Base-by-base conservation (phyloP, 2,888 invertebrate genomes). In the Lapara coniferarum region DNA sequence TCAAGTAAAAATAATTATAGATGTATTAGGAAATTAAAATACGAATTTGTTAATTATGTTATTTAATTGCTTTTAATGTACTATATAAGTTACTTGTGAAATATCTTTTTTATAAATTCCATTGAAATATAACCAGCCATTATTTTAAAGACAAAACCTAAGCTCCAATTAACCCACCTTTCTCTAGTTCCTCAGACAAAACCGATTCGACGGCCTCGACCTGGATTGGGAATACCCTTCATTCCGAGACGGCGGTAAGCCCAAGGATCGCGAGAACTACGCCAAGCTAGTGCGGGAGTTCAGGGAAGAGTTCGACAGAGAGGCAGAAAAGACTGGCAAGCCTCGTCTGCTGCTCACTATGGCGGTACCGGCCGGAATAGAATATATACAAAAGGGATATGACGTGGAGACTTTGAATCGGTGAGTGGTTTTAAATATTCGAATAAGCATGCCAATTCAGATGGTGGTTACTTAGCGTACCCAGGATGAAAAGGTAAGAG, bases 331-430 rank as follows among this genome's bases (percentile, higher is more conserved):
- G 90, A 97, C 97, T 5, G 97, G 97, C 74, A 95, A 97, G 79
- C 94, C 97, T 0, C 91, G 95, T 57, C 94, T 98, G 51, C 92
- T 98, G 68, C 92, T 99, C 19, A 98, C 98, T 8, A 98, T 98
- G 96, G 98, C 98, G 13, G 98, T 98, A 49, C 98, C 98, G 0
- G 98, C 98, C 2, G 98, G 98, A 30, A 97, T 97, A 77, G 98
- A 98, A 85, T 98, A 98, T 84, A 97, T 98, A 76, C 97, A 98
- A 84, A 98, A 98, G 85, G 98, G 98, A 73, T 99, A 98, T 85
- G 98, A 99, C 81, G 95, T 99, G 70, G 96, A 97, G 72, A 96
- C 96, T 78, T 91, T 99, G 70, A 97, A 97, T 86, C 96, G 96
- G 96, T 97, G 83, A 93, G 95, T 89, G 19, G n/a, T 70, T 67